Base-by-base conservation (phyloP, 2,113 vertebrate species). In the Misgurnus mizolepis region DNA sequence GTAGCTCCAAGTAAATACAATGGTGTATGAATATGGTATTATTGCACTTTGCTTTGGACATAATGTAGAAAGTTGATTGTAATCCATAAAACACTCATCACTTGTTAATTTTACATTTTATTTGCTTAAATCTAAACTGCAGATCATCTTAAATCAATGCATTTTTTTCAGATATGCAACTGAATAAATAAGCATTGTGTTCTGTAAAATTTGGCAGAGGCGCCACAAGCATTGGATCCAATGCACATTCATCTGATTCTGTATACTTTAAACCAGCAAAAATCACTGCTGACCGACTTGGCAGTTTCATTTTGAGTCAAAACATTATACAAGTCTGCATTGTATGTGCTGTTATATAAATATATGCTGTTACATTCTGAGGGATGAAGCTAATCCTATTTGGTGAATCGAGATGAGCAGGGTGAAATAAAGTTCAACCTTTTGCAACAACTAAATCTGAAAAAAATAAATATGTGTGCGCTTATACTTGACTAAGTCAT, bases 301-400 rank as follows among this genome's bases (percentile, higher is more conserved):
- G 56, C 61, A 56, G 64, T 68, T 67, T 40, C 79, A 61, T n/a
- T 81, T 58, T 18, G 14, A 45, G 41, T 60, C 27, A 39, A 81
- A 67, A 41, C 65, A 67, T 47, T 8, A 74, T 45, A 40, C 41
- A 15, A 14, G 56, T 17, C 55, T 76, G 60, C 56, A 74, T 41
- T 61, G 68, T 70, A 53, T 70, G 22, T 39, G 67, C 61, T 72
- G 39, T 74, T 69, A 71, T 34, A 75, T 49, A 56, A 74, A 66
- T 56, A 65, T 68, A 41, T 9, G 50, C 17, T 72, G n/a, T 22
- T 12, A 7, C 10, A 69, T 69, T 83, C 65, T 60, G 50, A 67
- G 64, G 6, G 22, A 67, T 17, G 41, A 22, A 0, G 43, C 50
- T 73, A 67, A 80, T 58, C 58, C 72, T 50, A 22, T 27, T 73